Base-by-base conservation (phyloP, 2,113 vertebrate species). In the Thunnus thynnus region DNA sequence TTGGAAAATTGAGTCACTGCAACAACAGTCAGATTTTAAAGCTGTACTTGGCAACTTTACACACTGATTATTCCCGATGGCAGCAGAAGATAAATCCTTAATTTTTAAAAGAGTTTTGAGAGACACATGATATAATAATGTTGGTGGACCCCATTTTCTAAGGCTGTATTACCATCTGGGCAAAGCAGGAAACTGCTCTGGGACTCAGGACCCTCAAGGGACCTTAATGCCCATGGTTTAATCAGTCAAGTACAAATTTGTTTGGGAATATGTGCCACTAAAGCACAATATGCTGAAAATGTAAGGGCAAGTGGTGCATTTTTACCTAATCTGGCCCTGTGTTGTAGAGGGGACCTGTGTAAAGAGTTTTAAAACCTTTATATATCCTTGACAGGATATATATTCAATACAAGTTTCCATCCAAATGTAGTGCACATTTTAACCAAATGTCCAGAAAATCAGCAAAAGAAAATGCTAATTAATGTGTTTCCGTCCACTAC, bases 1-100 rank as follows among this genome's bases (percentile, higher is more conserved):
- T 71, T 32, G 41, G 68, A 41, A 65, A 75, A 52, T 47, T 79
- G 62, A 77, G 54, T 70, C 79, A 69, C 62, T 58, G 63, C 67
- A 73, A 64, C 73, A 78, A 64, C 41, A 14, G 36, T 36, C 3
- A 32, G 25, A 32, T 56, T 80, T 74, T 65, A 52, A 65, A 58
- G 62, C 66, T 30, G 36, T 58, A 51, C 27, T 17, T 82, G 61
- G 48, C 17, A 67, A 55, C 76, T 36, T 55, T 20, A 44, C 32
- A 48, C 48, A 25, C 18, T 10, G 63, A 50, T 67, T 36, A 47
- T n/a, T 71, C 25, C 36, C 25, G 72, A 66, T 54, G 20, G 14
- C 30, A 32, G 60, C 32, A 22, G 20, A 32, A 46, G 13, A 17
- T 50, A 20, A 60, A 80, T 13, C 36, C 73, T 58, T 41, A 20